Evolutionary conservation across 2,888 invertebrate species (phyloP), one percentile per base, ranked within the genome.

Genomic region (Chouioia cunea): DNA sequence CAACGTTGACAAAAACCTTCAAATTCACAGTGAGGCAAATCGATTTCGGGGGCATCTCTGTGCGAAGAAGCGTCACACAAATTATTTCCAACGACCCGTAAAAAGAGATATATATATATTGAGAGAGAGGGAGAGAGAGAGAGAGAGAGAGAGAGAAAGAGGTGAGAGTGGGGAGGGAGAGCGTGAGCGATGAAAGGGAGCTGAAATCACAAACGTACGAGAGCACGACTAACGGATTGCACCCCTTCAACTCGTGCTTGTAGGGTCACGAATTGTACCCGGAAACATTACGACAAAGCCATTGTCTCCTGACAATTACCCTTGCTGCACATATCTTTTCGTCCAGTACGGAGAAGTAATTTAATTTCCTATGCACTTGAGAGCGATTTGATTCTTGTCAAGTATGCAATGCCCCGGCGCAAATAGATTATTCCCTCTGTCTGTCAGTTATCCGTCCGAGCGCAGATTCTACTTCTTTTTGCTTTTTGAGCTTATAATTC

Each of bases 341-440:
- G 27, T 4, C 8, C 46, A n/a, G 6, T 4, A 4, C 4, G 27
- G 18, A 48, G 23, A 48, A 56, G 36, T 65, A 65, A 70, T 70
- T 64, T 70, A 65, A 70, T 69, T 69, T 69, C 63, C 63, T 64
- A 48, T 59, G 36, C 36, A 36, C 36, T 36, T 36, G 10, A 36
- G 10, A 6, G 12, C 44, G 63, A 70, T 65, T 70, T 65, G 65
- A 70, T 70, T 70, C 64, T 70, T 70, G 2, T 65, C 54, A 43
- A 46, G 44, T 36, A n/a, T 15, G 57, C 4, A 15, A 57, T 36
- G 50, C 23, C 54, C 27, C 54, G 14, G 20, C 20, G 14, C 52
- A 52, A 20, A 10, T 36, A 58, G 58, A 23, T 53, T 36, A 36
- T 36, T 59, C 44, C 18, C 48, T 52, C 2, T 44, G 3, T 2